Evolutionary conservation across 2,797 vertebrate genomes (phyloP), one percentile per base, ranked within the genome.

Genomic region (Galagoides demidoff): DNA sequence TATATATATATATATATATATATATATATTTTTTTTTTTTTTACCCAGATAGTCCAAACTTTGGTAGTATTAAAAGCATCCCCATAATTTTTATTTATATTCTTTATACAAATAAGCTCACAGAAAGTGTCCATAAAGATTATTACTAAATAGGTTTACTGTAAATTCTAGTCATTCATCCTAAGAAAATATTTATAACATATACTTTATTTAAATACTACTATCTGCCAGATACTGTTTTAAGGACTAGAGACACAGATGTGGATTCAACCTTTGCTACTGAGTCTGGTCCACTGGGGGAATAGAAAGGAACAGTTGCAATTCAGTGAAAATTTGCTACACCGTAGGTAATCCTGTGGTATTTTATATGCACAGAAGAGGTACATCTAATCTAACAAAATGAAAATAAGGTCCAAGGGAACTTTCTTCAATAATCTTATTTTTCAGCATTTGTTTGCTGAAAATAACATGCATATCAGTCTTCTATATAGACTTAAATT

Each of bases 101-200:
- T 89, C 31, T 86, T 20, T 11, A 79, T 13, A 91, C 23, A 45
- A 61, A 25, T 55, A 7, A 19, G 4, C 31, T 25, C 12, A 45
- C 2, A 63, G 49, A 5, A 85, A 76, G 31, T 90, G 25, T 11
- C 57, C 8, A 64, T 63, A 77, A 89, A 89, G 27, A 59, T 23
- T 84, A 55, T 71, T 64, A 78, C 85, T 23, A 84, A 95, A 52
- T 43, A 87, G 20, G 23, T 78, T 7, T 76, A 37, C 64, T 52
- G 27, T 29, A 89, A 92, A 79, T 31, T 37, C 23, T 89, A 63
- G 68, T 71, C 34, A 92, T 86, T 74, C n/a, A 87, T 61, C 12
- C 43, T 79, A 12, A 96, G 3, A 61, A 96, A 89, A 82, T 34
- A 23, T 31, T 91, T 66, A 11, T 86, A 92, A 82, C 31, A 19